Evolutionary conservation across 2,888 invertebrate genomes (phyloP), one percentile per base, ranked within the genome.

Genomic region (Nineta flava): DNA sequence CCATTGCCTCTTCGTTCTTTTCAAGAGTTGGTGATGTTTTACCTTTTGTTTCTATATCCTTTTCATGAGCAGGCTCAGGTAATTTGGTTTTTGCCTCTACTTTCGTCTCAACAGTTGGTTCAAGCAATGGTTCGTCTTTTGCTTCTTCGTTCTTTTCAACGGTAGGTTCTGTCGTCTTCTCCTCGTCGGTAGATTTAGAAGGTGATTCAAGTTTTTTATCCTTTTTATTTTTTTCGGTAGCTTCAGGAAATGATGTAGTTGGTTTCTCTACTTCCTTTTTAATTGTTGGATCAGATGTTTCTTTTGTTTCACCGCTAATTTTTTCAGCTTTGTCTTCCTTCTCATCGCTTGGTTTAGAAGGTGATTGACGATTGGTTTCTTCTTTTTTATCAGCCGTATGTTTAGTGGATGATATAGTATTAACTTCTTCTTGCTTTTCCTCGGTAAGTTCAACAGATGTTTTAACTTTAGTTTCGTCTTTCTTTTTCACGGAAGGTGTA

Each of bases 401-500:
- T 10, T 49, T 44, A 9, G 16, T 19, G 7, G 17, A 51, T 48
- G 40, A 49, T 43, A 47, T 53, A 43, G 48, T 49, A 46, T 48
- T 41, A 31, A 43, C 49, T 47, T 54, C 50, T 46, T 51, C 50
- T 53, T 56, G 46, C 17, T 5, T 16, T 41, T 41, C 16, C n/a
- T 5, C 41, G 16, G 13, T 2, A 9, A 9, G 52, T 48, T 50
- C 55, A 32, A 55, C 40, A 19, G 52, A 51, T 47, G 54, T 51
- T 43, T 52, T 44, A 31, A 15, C 21, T 19, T 44, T n/a, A 15
- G 9, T 44, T 44, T 44, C 46, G 21, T 32, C 17, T 17, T 15
- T 38, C 17, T 16, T 19, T 19, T 19, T 5, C 2, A 19, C 19
- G 19, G 19, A 19, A 19, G 9, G 10, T 47, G 34, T 35, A 12